Evolutionary conservation across 2,113 vertebrate genomes (phyloP).

Genomic region (Cololabis saira): DNA sequence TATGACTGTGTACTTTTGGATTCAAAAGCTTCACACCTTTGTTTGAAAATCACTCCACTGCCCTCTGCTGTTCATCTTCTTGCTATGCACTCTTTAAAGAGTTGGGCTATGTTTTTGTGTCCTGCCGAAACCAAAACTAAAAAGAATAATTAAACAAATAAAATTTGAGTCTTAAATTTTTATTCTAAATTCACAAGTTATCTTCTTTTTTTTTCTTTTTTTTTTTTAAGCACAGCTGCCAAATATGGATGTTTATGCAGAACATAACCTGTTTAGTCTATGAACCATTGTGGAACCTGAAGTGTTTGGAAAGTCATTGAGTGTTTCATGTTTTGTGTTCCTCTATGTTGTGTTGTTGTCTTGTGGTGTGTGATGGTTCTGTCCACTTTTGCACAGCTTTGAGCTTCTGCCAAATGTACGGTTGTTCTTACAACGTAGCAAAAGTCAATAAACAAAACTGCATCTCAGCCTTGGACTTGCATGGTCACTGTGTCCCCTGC

Average conservation of each 20-base stretch:
- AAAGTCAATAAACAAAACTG: conserved; percentile 62
- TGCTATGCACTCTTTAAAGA: conserved; percentile 3
- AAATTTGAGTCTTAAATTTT: neutral
- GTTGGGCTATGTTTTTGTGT: conserved; percentile 26
- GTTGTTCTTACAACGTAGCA: conserved; percentile 20
- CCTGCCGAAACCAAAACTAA: conserved; percentile 22
- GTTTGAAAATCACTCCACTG: conserved; percentile 15
- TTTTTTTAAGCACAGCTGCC: neutral
- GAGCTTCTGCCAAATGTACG: conserved; percentile 41
- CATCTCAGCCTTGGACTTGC: conserved; percentile 22
- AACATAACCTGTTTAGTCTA: conserved; percentile 24
- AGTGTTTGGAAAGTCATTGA: neutral
- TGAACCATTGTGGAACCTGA: neutral
- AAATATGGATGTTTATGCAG: conserved; percentile 46
- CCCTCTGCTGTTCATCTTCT: conserved; percentile 38
- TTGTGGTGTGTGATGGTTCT: neutral
- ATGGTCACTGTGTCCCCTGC: conserved; percentile 37
- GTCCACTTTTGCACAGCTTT: conserved; percentile 26
- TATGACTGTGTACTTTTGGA: conserved; percentile 20
- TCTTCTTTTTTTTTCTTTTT: neutral
- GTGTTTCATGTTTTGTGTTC: conserved; percentile 21
- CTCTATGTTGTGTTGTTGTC: conserved; percentile 15
- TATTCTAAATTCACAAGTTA: neutral
- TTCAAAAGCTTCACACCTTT: conserved; percentile 20
- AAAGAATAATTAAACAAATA: neutral